phyloP scores from a whole-genome alignment of 2,888 invertebrate species.

The Amblyteles armatorius region DNA sequence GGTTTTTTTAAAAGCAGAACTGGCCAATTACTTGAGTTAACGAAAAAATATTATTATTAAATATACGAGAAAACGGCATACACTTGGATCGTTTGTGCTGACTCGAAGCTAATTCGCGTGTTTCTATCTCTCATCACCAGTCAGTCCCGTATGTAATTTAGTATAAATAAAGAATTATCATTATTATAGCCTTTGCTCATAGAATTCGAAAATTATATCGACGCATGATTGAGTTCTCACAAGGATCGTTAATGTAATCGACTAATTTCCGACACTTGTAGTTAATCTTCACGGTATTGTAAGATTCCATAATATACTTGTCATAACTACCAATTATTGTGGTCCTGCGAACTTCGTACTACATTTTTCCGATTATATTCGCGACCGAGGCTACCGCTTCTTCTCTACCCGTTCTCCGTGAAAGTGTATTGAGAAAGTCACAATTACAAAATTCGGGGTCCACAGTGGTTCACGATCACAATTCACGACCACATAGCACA shows the following conservation, averaged over 20 bases:
- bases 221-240: not conserved
- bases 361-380: slow-evolving; percentile 52
- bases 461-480: slow-evolving; percentile 59
- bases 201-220: not conserved
- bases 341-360: slow-evolving; percentile 56
- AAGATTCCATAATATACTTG: slow-evolving; percentile 39
- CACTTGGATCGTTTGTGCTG: too few relatives aligned
- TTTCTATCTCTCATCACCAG: too few relatives aligned
- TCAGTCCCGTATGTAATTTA: not conserved
- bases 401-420: slow-evolving; percentile 62
- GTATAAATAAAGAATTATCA: not conserved
- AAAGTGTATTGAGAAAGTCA: slow-evolving; percentile 80
- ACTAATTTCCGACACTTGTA: slow-evolving; percentile 45
- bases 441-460: slow-evolving; percentile 79
- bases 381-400: slow-evolving; percentile 12
- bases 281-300: slow-evolving; percentile 9
- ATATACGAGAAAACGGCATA: too few relatives aligned
- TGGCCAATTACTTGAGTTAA: too few relatives aligned
- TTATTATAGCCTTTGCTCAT: not conserved
- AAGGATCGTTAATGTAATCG: not conserved
- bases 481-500: slow-evolving; percentile 17
- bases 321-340: slow-evolving; percentile 55
- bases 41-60: too few relatives aligned
- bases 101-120: too few relatives aligned
- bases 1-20: not conserved